phyloP scores from a whole-genome alignment of 2,113 vertebrate species.

The Vidua chalybeata region DNA sequence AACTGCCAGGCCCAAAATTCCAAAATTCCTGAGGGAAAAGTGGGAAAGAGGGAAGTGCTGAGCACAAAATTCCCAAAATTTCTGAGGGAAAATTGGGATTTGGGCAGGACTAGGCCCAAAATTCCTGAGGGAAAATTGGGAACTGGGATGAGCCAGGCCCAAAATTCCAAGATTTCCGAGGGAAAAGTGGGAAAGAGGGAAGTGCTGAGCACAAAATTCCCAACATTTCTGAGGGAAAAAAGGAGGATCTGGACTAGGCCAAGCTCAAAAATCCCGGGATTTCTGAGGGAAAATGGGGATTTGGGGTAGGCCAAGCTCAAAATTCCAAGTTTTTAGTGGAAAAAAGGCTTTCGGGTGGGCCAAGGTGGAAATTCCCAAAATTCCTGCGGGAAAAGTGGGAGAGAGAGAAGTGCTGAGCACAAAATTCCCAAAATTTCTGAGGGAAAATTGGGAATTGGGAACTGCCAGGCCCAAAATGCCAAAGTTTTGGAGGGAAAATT shows the following conservation, averaged over 20 bases:
- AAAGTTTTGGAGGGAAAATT: not conserved
- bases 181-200: not conserved
- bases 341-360: too few relatives aligned
- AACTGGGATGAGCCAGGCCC: not conserved
- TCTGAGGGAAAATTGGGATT: not conserved
- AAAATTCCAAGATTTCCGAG: not conserved
- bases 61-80: not conserved
- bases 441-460: not conserved
- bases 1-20: not conserved
- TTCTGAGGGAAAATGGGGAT: not conserved
- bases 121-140: not conserved
- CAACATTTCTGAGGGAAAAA: not conserved
- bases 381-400: too few relatives aligned
- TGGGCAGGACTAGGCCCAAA: not conserved
- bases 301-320: not conserved
- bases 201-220: not conserved
- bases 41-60: not conserved
- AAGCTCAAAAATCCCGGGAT: not conserved
- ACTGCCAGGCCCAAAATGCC: not conserved
- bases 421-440: not conserved
- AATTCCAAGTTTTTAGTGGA: too few relatives aligned
- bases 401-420: not conserved
- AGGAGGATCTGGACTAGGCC: too few relatives aligned
- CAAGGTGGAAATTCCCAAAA: too few relatives aligned
- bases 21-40: not conserved